Evolutionary conservation across 2,888 invertebrate genomes (phyloP), one percentile per base, ranked within the genome.

Genomic region (Torymus aiolomorphi): DNA sequence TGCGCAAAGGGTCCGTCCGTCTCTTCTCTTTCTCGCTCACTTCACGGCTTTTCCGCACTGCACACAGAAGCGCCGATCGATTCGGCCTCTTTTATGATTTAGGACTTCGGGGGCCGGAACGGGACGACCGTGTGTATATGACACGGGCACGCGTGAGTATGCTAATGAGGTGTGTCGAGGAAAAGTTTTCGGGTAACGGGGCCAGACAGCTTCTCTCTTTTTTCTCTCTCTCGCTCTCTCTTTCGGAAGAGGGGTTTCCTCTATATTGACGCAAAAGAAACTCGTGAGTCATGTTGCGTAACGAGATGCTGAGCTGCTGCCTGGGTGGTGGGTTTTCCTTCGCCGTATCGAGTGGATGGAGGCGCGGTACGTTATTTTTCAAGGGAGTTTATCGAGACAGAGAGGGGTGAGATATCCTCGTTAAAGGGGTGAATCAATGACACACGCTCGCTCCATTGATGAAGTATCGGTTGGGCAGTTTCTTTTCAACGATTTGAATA

Each of bases 101-200:
- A 42, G 42, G 62, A 31, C n/a, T 8, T 42, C 2, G 31, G 62
- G 18, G n/a, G 16, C 42, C 18, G 76, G 56, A 67, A 56, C 56
- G 18, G 52, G 31, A 42, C 42, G 42, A 8, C 42, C 20, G 42
- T 18, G 14, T 42, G 5, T 2, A 5, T 2, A 5, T 52, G 62
- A 70, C 63, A 52, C 2, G 54, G 51, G 52, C 72, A 57, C 72
- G 72, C 66, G 42, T 42, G 76, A 56, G 31, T 76, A 76, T 80
- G 80, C 61, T 80, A 80, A 76, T 67, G 56, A 72, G 70, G 14
- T 20, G 76, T 49, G 18, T 63, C 65, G 51, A 65, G 61, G 61
- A 49, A 71, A 65, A 75, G 42, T 42, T 24, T 75, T 75, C 10
- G 20, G 16, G 20, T 54, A 13, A 54, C 59, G 16, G 31, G 2